phyloP scores from a whole-genome alignment of 1,140 invertebrate genomes.

The Drosophila elegans region DNA sequence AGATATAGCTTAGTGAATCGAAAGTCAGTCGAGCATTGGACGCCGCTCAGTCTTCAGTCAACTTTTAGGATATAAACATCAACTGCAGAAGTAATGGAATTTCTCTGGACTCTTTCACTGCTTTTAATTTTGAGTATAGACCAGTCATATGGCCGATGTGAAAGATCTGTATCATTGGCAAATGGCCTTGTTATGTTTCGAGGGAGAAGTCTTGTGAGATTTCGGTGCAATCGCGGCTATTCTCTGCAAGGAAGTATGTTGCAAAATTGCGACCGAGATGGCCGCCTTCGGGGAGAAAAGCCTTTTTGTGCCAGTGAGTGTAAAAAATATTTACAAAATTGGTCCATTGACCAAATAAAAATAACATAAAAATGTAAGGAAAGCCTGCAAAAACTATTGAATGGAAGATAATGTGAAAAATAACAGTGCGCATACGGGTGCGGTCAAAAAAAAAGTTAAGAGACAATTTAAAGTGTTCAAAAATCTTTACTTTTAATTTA shows the following conservation, averaged over 20 bases:
- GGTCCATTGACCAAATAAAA: no score
- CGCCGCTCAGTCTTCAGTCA: slow-evolving; percentile 13
- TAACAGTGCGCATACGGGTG: no score
- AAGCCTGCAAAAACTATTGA: no score
- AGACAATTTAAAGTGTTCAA: no score
- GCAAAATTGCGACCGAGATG: slow-evolving; percentile 1
- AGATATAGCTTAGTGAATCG: not conserved
- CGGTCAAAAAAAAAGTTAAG: no score
- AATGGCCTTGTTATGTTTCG: slow-evolving; percentile 3
- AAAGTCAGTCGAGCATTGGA: not conserved
- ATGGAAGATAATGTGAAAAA: no score
- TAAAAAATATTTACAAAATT: no score
- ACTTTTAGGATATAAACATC: not conserved
- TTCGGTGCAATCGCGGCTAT: slow-evolving; percentile 25
- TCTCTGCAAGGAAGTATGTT: slow-evolving; percentile 8
- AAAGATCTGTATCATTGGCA: not conserved
- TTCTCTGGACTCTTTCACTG: not conserved
- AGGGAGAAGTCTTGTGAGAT: slow-evolving; percentile 5
- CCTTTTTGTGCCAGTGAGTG: slow-evolving; percentile 71
- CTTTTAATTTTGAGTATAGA: not conserved
- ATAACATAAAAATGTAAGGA: no score
- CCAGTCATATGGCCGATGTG: slow-evolving; percentile 25
- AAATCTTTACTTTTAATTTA: no score
- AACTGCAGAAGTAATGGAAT: slow-evolving; percentile 5
- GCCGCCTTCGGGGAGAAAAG: slow-evolving; percentile 30